Conservation (phyloP, 2,113 vertebrate species). For the Chamaetylas fuelleborni region DNA sequence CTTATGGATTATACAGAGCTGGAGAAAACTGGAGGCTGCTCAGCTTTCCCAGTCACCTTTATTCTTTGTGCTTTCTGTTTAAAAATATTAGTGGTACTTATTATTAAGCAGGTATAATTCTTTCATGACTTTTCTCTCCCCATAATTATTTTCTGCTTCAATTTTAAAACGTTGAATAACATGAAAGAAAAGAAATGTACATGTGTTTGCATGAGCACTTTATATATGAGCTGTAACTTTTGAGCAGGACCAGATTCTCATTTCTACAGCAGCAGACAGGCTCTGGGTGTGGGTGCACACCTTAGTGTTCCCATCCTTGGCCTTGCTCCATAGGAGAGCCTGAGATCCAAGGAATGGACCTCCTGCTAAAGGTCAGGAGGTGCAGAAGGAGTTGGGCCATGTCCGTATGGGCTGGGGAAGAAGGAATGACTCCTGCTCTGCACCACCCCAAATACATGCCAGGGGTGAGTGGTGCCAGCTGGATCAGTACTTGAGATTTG, state of each 20-base stretch:
- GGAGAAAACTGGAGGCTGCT: neutral
- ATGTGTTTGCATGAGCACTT: neutral
- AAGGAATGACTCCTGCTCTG: neutral
- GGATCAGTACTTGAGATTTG: neutral
- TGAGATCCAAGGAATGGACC: neutral
- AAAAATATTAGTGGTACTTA: neutral
- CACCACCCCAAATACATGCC: accelerated
- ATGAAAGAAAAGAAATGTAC: accelerated
- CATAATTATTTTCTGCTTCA: neutral
- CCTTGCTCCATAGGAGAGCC: neutral
- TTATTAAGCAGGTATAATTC: neutral
- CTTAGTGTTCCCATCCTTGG: neutral
- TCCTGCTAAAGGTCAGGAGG: neutral
- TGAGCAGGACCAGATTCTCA: neutral
- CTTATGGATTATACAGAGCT: neutral
- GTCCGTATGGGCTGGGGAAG: neutral
- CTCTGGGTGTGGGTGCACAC: neutral
- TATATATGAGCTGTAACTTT: neutral
- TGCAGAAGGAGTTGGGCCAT: neutral
- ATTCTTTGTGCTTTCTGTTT: neutral
- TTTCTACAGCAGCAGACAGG: neutral
- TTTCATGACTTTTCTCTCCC: neutral
- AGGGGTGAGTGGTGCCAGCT: neutral
- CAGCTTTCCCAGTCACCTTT: neutral
- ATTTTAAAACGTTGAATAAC: neutral